phyloP scores from a whole-genome alignment of 2,797 vertebrate species.

The Pempheris klunzingeri region DNA sequence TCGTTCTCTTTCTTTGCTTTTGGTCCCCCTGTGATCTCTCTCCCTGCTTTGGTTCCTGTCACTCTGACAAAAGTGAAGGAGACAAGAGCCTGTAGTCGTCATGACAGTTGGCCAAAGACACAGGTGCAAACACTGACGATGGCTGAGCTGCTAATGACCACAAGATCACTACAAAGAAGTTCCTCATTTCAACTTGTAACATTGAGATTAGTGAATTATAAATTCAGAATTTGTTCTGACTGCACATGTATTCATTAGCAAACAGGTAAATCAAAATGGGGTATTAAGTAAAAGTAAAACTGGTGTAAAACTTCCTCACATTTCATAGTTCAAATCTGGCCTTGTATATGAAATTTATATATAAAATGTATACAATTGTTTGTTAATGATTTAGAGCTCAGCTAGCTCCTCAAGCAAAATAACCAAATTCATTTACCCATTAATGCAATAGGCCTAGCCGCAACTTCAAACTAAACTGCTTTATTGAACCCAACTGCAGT shows the following conservation, averaged over 20 bases:
- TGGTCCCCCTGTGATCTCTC: constrained; percentile 60
- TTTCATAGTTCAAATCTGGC: not conserved
- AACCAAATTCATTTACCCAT: not conserved
- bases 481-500: not conserved
- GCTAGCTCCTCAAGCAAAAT: not conserved
- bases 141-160: constrained; percentile 60
- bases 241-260: not conserved
- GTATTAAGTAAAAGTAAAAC: not conserved
- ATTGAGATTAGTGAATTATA: not conserved
- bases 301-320: not conserved
- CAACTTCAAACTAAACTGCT: not conserved
- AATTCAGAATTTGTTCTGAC: constrained; percentile 7
- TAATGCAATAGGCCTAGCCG: not conserved
- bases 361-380: not conserved
- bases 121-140: constrained; percentile 36
- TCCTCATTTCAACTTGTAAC: constrained; percentile 43
- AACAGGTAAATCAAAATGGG: not conserved
- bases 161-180: constrained; percentile 47
- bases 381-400: too few species aligned
- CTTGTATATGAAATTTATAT: too few species aligned
- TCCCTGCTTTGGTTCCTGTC: constrained; percentile 65
- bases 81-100: constrained; percentile 30
- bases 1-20: constrained; percentile 61
- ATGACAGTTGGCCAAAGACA: constrained; percentile 52
- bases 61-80: constrained; percentile 44